Percentiles rank a stretch among this genome's conserved stretches.
phyloP scores from a whole-genome alignment of 2,113 vertebrate genomes.

The Oryzias melastigma region DNA sequence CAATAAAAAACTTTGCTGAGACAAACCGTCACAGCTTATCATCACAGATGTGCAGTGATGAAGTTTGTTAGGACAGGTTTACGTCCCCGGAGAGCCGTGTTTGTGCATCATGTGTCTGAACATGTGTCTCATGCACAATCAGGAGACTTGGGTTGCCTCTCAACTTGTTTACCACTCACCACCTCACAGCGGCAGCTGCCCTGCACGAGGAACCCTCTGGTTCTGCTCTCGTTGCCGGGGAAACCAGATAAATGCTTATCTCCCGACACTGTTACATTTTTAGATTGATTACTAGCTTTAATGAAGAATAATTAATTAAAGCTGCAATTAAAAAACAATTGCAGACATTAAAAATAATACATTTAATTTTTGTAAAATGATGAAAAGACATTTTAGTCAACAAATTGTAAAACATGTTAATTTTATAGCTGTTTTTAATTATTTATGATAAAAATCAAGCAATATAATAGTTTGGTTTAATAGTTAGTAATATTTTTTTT shows the following conservation, averaged over 20 bases:
- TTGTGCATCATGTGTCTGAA: slow-evolving; percentile 13
- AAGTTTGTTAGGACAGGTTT: slow-evolving; percentile 56
- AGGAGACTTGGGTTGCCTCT: slow-evolving; percentile 18
- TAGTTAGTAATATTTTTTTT: no score
- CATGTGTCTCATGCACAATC: background rate
- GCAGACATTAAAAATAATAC: background rate
- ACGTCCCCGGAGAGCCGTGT: slow-evolving; percentile 32
- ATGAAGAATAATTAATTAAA: background rate
- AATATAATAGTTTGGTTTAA: no score
- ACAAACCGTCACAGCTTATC: slow-evolving; percentile 7
- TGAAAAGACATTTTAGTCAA: no score
- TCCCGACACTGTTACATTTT: slow-evolving; percentile 3
- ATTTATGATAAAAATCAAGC: no score
- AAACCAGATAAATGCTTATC: no score
- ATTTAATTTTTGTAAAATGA: no score
- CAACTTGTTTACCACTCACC: no score
- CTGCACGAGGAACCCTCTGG: no score
- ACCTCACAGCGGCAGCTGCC: no score
- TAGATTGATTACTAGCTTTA: background rate
- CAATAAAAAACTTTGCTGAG: background rate
- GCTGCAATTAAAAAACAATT: background rate
- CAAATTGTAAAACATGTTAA: no score
- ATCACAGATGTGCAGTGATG: slow-evolving; percentile 33
- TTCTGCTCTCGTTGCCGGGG: no score
- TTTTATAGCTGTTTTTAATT: no score